phyloP scores from a whole-genome alignment of 2,797 vertebrate genomes.

The Cuculus canorus region DNA sequence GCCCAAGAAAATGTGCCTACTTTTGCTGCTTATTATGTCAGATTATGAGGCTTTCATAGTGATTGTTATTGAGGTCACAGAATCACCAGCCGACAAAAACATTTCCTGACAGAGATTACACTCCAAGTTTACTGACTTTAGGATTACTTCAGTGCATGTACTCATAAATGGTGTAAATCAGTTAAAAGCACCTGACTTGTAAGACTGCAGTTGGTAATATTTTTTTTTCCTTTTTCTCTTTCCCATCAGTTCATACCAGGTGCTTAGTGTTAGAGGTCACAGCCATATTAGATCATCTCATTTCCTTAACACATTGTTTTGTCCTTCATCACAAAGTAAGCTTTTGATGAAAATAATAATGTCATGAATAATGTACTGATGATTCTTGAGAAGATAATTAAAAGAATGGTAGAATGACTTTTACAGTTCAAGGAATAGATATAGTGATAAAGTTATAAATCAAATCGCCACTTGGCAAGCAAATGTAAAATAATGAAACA shows the following conservation, averaged over 20 bases:
- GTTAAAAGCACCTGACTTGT: not conserved
- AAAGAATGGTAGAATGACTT: constrained; percentile 1
- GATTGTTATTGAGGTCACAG: not conserved
- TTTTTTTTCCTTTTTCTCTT: not conserved
- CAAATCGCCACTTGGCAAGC: not conserved
- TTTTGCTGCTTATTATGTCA: not conserved
- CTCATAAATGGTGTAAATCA: not conserved
- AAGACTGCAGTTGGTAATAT: not conserved
- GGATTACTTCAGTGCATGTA: not conserved
- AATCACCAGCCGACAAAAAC: not conserved
- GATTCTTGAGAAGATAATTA: constrained; percentile 36
- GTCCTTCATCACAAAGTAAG: not conserved
- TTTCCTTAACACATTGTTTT: not conserved
- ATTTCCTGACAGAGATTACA: not conserved
- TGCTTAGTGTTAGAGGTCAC: not conserved
- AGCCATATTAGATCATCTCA: not conserved
- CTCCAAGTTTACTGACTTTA: not conserved
- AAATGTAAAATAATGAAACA: not conserved
- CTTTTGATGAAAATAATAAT: not conserved
- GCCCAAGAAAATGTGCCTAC: not conserved
- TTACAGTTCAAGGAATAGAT: not conserved
- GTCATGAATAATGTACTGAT: not conserved
- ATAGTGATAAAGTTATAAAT: not conserved
- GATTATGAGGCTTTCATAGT: not conserved
- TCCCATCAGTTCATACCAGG: not conserved